phyloP scores from a whole-genome alignment of 2,888 invertebrate species.

The Microctonus hyperodae region DNA sequence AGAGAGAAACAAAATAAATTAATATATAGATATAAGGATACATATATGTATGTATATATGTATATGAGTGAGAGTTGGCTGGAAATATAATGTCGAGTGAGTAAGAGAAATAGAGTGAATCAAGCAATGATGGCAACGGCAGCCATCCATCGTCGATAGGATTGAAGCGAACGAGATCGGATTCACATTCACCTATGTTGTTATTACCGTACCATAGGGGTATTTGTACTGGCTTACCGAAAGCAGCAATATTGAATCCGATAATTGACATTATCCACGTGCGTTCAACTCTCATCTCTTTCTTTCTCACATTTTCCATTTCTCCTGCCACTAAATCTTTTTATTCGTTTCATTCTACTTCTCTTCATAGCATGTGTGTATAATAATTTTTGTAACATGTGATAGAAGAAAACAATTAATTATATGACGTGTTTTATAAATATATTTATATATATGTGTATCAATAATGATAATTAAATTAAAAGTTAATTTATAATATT shows the following conservation, averaged over 20 bases:
- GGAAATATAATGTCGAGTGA: conserved; percentile 42
- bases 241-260: conserved; percentile 62
- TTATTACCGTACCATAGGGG: conserved; percentile 61
- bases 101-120: conserved; percentile 35
- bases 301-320: conserved; percentile 18
- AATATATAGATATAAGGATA: too few relatives aligned
- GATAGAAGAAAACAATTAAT: too few relatives aligned
- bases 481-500: too few relatives aligned
- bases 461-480: too few relatives aligned
- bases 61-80: conserved; percentile 34
- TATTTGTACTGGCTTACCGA: conserved; percentile 63
- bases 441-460: too few relatives aligned
- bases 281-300: conserved; percentile 34
- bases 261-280: conserved; percentile 59
- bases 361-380: too few relatives aligned
- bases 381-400: too few relatives aligned
- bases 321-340: neutral
- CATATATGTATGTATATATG: conserved; percentile 24
- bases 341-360: too few relatives aligned
- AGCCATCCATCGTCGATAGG: conserved; percentile 55
- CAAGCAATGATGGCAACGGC: conserved; percentile 48
- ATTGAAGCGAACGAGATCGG: conserved; percentile 54
- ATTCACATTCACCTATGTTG: conserved; percentile 60
- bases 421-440: too few relatives aligned
- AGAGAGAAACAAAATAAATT: conserved; percentile 17